Evolutionary conservation across 2,113 vertebrate species (phyloP).

Genomic region (Neomonachus schauinslandi): DNA sequence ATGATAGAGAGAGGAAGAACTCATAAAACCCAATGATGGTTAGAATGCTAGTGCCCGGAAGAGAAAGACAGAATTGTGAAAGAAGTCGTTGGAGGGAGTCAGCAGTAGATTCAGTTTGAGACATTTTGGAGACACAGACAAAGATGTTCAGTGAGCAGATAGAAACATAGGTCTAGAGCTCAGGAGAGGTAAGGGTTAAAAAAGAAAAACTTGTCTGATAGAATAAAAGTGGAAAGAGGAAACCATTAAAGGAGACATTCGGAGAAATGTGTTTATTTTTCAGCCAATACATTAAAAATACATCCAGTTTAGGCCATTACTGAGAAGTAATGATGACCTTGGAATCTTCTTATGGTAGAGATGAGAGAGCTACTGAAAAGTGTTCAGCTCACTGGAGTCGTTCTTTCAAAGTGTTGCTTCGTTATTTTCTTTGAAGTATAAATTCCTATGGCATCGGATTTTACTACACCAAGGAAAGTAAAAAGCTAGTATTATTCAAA

Average conservation of each 20-base stretch:
- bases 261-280: conserved; percentile 3
- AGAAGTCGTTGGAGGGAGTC: background rate
- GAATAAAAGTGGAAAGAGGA: background rate
- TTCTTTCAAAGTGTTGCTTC: conserved; percentile 17
- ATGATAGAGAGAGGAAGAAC: background rate
- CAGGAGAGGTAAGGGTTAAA: background rate
- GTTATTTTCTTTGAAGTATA: conserved; percentile 38
- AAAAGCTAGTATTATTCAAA: background rate
- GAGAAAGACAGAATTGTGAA: background rate
- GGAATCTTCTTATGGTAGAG: background rate
- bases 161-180: background rate
- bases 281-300: background rate
- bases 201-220: background rate
- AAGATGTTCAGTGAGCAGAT: background rate
- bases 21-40: background rate
- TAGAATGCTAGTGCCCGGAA: background rate
- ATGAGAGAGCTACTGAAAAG: background rate
- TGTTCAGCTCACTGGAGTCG: background rate
- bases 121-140: background rate
- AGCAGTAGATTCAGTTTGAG: background rate
- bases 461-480: background rate
- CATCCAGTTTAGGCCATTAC: background rate
- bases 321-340: background rate
- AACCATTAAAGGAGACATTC: background rate
- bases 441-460: background rate